A percentile compares a stretch with the other conserved stretches of the same genome.
phyloP scores from a whole-genome alignment of 2,888 invertebrate species.

The Tethea ocularis region DNA sequence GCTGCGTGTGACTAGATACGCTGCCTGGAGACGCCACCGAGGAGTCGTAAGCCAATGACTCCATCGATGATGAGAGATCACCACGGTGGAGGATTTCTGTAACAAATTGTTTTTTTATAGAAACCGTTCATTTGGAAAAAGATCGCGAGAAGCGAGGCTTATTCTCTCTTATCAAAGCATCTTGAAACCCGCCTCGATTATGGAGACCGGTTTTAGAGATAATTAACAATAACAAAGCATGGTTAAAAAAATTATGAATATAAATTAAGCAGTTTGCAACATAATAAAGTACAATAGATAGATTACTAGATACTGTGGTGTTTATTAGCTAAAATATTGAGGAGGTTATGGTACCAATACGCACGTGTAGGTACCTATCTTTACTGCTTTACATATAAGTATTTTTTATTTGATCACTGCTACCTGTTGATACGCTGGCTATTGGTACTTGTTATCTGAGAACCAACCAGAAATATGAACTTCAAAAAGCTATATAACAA shows the following conservation, averaged over 20 bases:
- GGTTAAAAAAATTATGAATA: background rate
- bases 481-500: too few species aligned
- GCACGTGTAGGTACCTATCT: too few species aligned
- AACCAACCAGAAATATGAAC: too few species aligned
- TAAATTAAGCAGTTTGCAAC: background rate
- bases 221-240: background rate
- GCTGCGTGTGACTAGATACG: conserved; percentile 82
- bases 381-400: too few species aligned
- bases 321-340: too few species aligned
- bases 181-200: background rate
- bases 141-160: background rate
- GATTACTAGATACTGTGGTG: too few species aligned
- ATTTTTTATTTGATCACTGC: too few species aligned
- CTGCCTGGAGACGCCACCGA: conserved; percentile 89
- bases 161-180: background rate
- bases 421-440: too few species aligned
- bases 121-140: too few species aligned
- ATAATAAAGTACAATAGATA: background rate
- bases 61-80: conserved; percentile 90
- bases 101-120: conserved; percentile 47
- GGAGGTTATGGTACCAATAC: too few species aligned
- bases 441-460: too few species aligned
- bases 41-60: conserved; percentile 89
- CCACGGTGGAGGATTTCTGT: conserved; percentile 89
- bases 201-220: background rate